Evolutionary conservation across 2,113 vertebrate species (phyloP), one percentile per base, ranked within the genome.

Genomic region (Passer montanus): DNA sequence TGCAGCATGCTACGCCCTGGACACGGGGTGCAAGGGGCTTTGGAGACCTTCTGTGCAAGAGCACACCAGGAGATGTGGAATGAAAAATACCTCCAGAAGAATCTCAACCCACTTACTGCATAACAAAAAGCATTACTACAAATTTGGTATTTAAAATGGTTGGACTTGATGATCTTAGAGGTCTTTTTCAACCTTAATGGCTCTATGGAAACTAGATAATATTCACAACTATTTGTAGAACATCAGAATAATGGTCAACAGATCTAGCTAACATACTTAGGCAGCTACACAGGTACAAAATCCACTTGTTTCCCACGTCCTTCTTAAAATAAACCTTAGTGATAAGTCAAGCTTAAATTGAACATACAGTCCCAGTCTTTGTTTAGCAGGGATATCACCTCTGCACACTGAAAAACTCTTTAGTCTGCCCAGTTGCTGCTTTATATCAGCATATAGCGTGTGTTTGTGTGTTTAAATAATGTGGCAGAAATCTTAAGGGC

Each of bases 331-430:
- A 85, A 94, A 76, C 21, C 31, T 67, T 3, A 44, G 23, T 1
- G 3, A 20, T 22, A 59, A 80, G 28, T 13, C 26, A 79, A 69
- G 46, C 28, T 47, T 84, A 30, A 76, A 63, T 17, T 16, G 46
- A 59, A 62, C 0, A 1, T 30, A 52, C n/a, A 60, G 9, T 7
- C 35, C 22, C 56, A 13, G n/a, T 44, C 41, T 17, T n/a, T 20
- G 46, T 7, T 21, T 7, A 77, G 56, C 12, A 13, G 3, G 15
- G 43, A 7, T 59, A 55, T 58, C 19, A 41, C n/a, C 62, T 76
- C n/a, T 10, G 37, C 13, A 31, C 0, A 0, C 4, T 35, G 33
- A 46, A 70, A 70, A 75, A 44, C n/a, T 24, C 52, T 82, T 84
- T 14, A 81, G 68, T 26, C 73, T 2, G 7, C 87, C 53, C 41